Conservation (phyloP, 2,888 invertebrate genomes). For the Heliothis peltigera region DNA sequence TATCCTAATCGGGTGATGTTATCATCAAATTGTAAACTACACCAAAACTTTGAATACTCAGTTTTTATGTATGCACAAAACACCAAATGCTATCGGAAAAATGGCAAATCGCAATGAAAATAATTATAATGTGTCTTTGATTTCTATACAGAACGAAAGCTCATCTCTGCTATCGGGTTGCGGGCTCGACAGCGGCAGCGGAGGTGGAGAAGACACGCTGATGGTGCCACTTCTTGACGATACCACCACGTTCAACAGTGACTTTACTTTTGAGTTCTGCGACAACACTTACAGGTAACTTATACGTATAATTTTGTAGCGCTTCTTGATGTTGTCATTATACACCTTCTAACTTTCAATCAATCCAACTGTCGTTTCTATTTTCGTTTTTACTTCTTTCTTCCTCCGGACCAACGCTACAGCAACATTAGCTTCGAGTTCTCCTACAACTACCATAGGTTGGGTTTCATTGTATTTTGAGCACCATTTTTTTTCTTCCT, state of each 20-base stretch:
- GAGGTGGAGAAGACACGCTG: constrained; percentile 91
- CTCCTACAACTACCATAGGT: constrained; percentile 49
- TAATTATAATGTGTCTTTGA: neutral
- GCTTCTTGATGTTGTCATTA: constrained; percentile 20
- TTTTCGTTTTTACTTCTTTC: constrained; percentile 41
- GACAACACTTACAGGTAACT: constrained; percentile 94
- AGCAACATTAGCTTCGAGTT: constrained; percentile 49
- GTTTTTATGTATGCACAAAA: no score
- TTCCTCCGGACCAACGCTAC: constrained; percentile 31
- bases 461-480: constrained; percentile 22
- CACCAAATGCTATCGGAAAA: no score
- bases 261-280: constrained; percentile 95
- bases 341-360: constrained; percentile 15
- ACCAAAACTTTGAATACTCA: no score
- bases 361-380: constrained; percentile 31
- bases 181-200: constrained; percentile 87
- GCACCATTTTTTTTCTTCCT: constrained; percentile 1
- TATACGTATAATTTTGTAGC: constrained; percentile 3
- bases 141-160: constrained; percentile 91
- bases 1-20: no score
- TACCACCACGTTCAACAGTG: constrained; percentile 90
- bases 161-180: constrained; percentile 90
- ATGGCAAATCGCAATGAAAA: neutral
- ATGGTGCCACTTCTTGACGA: constrained; percentile 93
- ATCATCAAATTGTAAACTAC: no score